A percentile compares a stretch with the other conserved stretches of the same genome.
Conservation (phyloP, 2,888 invertebrate species). For the Cheilosia vernalis region DNA sequence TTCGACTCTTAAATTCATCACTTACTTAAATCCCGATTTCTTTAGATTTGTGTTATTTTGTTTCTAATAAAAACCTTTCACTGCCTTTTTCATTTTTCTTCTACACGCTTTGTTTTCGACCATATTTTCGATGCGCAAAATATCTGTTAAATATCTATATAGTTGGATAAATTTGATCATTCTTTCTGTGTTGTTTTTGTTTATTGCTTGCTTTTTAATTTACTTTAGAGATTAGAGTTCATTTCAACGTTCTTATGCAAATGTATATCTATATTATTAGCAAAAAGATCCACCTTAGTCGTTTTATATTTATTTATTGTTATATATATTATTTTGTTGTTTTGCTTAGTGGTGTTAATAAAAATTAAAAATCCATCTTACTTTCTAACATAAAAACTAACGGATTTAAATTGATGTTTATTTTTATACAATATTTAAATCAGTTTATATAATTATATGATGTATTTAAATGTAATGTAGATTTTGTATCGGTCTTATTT, state of each 20-base stretch:
- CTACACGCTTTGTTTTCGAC: no score
- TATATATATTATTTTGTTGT: background rate
- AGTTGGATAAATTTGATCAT: background rate
- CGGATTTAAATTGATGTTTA: background rate
- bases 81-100: no score
- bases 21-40: no score
- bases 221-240: background rate
- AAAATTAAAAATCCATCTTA: conserved; percentile 14
- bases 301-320: background rate
- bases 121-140: no score
- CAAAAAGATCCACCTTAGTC: conserved; percentile 3
- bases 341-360: conserved; percentile 14
- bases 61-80: no score
- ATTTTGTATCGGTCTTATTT: background rate
- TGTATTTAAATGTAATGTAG: background rate
- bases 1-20: no score
- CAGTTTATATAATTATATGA: conserved; percentile 6
- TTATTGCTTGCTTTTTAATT: conserved; percentile 20
- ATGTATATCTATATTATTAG: conserved; percentile 4
- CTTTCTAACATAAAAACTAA: conserved; percentile 2
- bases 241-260: background rate
- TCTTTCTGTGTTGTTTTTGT: background rate
- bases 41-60: no score
- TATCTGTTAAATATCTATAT: no score
- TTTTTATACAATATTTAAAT: conserved; percentile 12